Percentiles rank a stretch among this genome's conserved stretches.
Evolutionary conservation across 2,888 invertebrate genomes (phyloP).

Genomic region (Coelogynopora nodosa): DNA sequence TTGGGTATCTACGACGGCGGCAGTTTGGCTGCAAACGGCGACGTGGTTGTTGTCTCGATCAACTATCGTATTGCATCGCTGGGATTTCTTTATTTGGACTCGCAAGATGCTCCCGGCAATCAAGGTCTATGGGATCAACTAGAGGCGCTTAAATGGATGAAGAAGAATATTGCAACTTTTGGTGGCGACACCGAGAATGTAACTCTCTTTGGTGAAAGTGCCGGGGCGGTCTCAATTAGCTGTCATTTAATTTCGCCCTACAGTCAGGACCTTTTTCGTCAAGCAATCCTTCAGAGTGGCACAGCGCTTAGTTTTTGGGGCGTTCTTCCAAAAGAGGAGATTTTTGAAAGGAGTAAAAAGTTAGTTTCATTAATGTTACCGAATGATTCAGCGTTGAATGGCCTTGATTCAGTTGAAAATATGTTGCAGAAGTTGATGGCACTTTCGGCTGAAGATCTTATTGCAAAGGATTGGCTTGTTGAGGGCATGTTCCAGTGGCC

Average conservation of each 20-base stretch:
- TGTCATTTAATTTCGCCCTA: conserved; percentile 52
- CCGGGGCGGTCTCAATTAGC: conserved; percentile 51
- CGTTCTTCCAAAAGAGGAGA: conserved; percentile 41
- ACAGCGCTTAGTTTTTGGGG: conserved; percentile 51
- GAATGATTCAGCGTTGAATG: background rate
- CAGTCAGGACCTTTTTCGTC: conserved; percentile 51
- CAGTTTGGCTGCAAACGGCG: background rate
- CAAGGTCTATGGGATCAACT: conserved; percentile 90
- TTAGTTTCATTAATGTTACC: conserved; percentile 42
- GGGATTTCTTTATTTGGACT: conserved; percentile 48
- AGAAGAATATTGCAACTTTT: conserved; percentile 72
- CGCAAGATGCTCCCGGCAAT: conserved; percentile 75
- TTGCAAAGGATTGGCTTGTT: background rate
- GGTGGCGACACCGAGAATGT: conserved; percentile 53
- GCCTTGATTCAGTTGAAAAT: background rate
- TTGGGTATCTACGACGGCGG: conserved; percentile 37
- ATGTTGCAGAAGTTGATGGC: background rate
- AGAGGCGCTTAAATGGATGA: conserved; percentile 84
- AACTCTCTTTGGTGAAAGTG: conserved; percentile 55
- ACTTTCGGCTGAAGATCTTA: background rate
- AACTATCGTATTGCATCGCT: conserved; percentile 48
- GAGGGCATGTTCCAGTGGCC: conserved; percentile 33
- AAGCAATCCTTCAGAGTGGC: conserved; percentile 53
- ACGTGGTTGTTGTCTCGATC: conserved; percentile 46
- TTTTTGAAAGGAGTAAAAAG: conserved; percentile 44